phyloP scores from a whole-genome alignment of 2,113 vertebrate species.

The Cryptoleucopteryx plumbea region DNA sequence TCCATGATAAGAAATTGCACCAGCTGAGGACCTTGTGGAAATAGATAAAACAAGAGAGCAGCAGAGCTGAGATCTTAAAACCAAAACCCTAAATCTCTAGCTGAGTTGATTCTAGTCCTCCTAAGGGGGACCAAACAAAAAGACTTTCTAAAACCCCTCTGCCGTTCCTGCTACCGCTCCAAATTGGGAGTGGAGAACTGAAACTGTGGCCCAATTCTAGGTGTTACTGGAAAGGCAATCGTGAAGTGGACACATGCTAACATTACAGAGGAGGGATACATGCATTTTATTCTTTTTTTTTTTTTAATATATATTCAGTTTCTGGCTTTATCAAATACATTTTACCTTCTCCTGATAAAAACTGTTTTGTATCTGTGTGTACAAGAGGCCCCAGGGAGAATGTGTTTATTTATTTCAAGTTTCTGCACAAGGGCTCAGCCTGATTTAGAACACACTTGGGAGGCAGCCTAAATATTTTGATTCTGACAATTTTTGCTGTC shows the following conservation, averaged over 20 bases:
- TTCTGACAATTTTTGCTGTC: not conserved
- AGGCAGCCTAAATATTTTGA: conserved; percentile 42
- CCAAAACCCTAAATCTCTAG: not conserved
- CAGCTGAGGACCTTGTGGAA: not conserved
- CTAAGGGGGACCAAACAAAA: not conserved
- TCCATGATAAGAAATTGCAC: not conserved
- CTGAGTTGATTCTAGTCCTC: not conserved
- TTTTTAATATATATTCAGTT: not conserved
- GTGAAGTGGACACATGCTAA: not conserved
- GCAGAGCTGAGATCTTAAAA: not conserved
- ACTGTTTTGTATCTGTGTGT: not conserved
- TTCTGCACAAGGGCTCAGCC: not conserved
- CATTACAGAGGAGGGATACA: not conserved
- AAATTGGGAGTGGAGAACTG: not conserved
- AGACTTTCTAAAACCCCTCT: not conserved
- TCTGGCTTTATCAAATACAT: not conserved
- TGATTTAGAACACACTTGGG: not conserved
- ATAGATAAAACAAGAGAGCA: not conserved
- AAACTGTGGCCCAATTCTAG: not conserved
- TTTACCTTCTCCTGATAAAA: not conserved
- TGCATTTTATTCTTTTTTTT: not conserved
- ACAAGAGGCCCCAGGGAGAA: not conserved
- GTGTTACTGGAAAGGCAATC: not conserved
- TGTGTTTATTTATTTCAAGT: not conserved
- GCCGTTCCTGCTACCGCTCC: fast-evolving